Evolutionary conservation across 2,113 vertebrate genomes (phyloP), one percentile per base, ranked within the genome.

Genomic region (Orycteropus afer): DNA sequence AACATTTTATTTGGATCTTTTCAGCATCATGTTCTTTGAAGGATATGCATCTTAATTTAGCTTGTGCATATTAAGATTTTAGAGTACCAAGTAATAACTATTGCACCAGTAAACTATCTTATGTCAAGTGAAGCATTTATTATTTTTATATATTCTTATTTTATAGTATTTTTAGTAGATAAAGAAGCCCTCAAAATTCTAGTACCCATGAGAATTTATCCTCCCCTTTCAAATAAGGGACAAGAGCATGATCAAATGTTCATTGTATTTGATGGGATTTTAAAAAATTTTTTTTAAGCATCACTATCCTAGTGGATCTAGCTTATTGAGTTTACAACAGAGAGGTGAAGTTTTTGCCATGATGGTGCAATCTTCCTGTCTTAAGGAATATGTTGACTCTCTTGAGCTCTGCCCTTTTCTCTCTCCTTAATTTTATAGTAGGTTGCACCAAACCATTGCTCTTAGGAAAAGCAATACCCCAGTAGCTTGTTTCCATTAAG

Each of bases 381-480:
- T n/a, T 78, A 23, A 17, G 20, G 87, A 23, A 14, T 59, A 15
- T 53, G n/a, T 42, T 40, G 42, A 34, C 8, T 63, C 51, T 63
- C 59, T 20, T 0, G 67, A 89, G 74, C 49, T 17, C 61, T 79
- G 86, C 34, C 55, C 40, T 78, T 69, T 61, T 79, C 55, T 89
- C 37, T 27, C 65, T 29, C 14, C 65, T 69, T 89, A 89, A 77
- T 90, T 94, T 91, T 59, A 82, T 14, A 82, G 67, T 82, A 51
- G 57, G 53, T 32, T 42, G 49, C 71, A 27, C 83, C 13, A 42
- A 82, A 34, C 55, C 22, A 1, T 94, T 91, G 40, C 55, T 89
- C 11, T 47, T 7, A 34, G 17, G 45, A 45, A 71, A 34, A 51
- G 37, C n/a, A 9, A 0, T 25, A 14, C 18, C 25, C 81, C 7